Evolutionary conservation across 2,888 invertebrate species (phyloP).

Genomic region (Acronicta aceris): DNA sequence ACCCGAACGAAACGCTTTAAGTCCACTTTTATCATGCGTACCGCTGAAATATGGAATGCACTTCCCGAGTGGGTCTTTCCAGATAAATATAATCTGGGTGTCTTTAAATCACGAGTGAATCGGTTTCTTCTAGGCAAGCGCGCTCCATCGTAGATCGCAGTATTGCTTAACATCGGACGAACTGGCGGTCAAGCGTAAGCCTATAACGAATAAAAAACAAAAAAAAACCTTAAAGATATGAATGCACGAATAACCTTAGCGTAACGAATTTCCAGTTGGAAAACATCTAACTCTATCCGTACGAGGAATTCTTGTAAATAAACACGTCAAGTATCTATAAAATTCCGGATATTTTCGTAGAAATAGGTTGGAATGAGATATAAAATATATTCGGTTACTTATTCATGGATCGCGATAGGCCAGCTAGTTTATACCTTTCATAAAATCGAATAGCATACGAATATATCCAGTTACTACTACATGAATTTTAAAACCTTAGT

Average conservation of each 20-base stretch:
- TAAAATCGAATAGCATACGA: constrained; percentile 41
- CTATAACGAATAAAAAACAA: no score
- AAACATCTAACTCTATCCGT: constrained; percentile 17
- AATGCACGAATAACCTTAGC: background rate
- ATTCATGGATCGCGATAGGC: constrained; percentile 50
- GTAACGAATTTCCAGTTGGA: background rate
- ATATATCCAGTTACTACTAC: constrained; percentile 39
- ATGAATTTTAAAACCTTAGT: constrained; percentile 27
- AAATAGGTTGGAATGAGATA: constrained; percentile 37
- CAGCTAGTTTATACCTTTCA: constrained; percentile 44
- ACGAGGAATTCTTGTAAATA: constrained; percentile 28
- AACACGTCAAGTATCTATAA: constrained; percentile 41
- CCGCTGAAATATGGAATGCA: no score
- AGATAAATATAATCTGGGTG: no score
- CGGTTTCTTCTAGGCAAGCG: no score
- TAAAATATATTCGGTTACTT: constrained; percentile 50
- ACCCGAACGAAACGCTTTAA: no score
- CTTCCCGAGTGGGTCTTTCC: no score
- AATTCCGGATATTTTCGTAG: constrained; percentile 26
- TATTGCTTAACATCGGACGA: no score
- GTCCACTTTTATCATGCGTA: no score
- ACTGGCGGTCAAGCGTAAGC: no score
- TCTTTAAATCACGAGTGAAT: no score
- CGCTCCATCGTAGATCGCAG: no score
- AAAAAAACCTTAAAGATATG: background rate